Percentiles rank a stretch among this genome's conserved stretches.
phyloP scores from a whole-genome alignment of 2,797 vertebrate genomes.

The Buphagus erythrorhynchus region DNA sequence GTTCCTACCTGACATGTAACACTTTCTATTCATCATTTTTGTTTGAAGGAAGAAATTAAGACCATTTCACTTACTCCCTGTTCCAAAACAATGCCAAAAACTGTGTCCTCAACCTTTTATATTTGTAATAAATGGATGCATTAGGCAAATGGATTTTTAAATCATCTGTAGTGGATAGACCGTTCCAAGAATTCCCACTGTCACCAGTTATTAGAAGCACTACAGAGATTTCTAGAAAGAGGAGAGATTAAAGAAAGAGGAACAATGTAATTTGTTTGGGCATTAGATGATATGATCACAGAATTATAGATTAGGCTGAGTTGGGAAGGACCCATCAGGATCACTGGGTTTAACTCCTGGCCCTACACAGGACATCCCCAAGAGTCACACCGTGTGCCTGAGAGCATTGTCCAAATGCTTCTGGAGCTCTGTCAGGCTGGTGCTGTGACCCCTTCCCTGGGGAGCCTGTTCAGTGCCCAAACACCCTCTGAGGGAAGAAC shows the following conservation, averaged over 20 bases:
- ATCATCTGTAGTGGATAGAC: not conserved
- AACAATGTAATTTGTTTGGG: not conserved
- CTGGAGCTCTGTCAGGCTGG: not conserved
- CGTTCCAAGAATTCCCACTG: not conserved
- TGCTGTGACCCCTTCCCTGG: not conserved
- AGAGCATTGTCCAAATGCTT: rapidly evolving
- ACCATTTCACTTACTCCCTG: not conserved
- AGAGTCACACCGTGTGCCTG: rapidly evolving
- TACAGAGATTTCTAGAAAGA: not conserved
- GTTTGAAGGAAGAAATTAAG: not conserved
- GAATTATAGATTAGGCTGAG: not conserved
- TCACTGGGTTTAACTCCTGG: not conserved
- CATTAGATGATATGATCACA: not conserved
- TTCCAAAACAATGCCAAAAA: not conserved
- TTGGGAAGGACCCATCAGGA: not conserved
- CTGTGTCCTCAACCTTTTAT: not conserved
- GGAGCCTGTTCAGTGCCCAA: not conserved
- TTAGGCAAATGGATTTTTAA: not conserved
- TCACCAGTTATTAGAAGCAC: not conserved
- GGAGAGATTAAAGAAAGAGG: not conserved
- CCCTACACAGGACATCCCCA: not conserved
- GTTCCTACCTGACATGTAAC: not conserved
- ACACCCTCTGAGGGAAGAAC: not conserved
- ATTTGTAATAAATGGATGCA: not conserved
- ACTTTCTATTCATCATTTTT: not conserved